phyloP scores from a whole-genome alignment of 2,888 invertebrate genomes.

The Cheilosia vulpina region DNA sequence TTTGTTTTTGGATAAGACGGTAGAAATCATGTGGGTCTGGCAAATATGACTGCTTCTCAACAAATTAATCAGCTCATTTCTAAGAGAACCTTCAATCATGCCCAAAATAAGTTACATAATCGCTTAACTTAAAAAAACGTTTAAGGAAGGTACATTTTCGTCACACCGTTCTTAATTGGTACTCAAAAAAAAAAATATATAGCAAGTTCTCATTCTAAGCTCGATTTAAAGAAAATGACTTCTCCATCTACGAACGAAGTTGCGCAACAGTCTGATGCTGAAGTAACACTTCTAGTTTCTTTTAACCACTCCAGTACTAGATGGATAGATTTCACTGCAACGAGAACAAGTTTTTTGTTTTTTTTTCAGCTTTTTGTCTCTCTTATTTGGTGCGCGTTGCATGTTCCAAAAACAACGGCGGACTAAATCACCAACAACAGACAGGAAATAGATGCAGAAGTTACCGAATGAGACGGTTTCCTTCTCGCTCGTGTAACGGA shows the following conservation, averaged over 20 bases:
- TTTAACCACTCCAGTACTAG: slow-evolving; percentile 44
- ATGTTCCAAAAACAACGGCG: slow-evolving; percentile 7
- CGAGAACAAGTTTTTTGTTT: slow-evolving; percentile 40
- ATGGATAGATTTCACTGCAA: slow-evolving; percentile 29
- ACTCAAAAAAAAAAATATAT: not conserved
- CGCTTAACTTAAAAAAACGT: too few relatives aligned
- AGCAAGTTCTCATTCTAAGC: slow-evolving; percentile 34
- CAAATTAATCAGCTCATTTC: not conserved
- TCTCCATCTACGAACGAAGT: slow-evolving; percentile 12
- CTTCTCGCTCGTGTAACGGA: slow-evolving; percentile 43
- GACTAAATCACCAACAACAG: slow-evolving; percentile 14
- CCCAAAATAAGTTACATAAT: not conserved
- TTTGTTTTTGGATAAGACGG: too few relatives aligned
- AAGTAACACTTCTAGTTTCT: slow-evolving; percentile 68
- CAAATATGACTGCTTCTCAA: not conserved
- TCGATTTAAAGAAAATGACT: not conserved
- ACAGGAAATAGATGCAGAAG: slow-evolving; percentile 68
- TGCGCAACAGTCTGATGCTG: slow-evolving; percentile 55
- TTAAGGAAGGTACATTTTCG: not conserved
- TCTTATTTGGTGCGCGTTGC: slow-evolving; percentile 44
- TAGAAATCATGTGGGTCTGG: not conserved
- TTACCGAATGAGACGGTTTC: slow-evolving; percentile 31
- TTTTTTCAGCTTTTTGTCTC: not conserved
- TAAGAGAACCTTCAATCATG: not conserved
- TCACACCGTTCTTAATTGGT: not conserved